Evolutionary conservation across 2,113 vertebrate genomes (phyloP).

Genomic region (Puma concolor): DNA sequence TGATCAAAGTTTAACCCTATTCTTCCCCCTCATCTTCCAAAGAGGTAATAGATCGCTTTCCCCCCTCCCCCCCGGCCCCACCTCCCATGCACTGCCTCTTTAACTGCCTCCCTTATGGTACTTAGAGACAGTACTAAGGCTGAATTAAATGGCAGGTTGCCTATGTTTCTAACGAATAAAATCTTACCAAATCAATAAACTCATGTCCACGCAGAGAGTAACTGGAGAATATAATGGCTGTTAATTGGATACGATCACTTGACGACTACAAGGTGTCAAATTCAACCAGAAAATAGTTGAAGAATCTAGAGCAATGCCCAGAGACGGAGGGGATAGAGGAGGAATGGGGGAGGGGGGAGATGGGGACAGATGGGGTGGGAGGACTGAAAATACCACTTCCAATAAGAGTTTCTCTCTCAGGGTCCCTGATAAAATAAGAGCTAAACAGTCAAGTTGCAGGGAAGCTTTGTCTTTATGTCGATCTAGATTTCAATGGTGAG

Average conservation of each 20-base stretch:
- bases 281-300: slow-evolving; percentile 49
- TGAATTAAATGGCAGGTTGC: slow-evolving; percentile 71
- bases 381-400: not conserved
- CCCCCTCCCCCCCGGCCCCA: not conserved
- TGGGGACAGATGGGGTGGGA: not conserved
- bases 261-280: slow-evolving; percentile 26
- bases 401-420: not conserved
- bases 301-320: slow-evolving; percentile 4
- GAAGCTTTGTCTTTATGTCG: not conserved
- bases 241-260: slow-evolving; percentile 64
- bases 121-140: slow-evolving; percentile 56
- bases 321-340: not conserved
- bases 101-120: slow-evolving; percentile 65
- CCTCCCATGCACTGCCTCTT: slow-evolving; percentile 18
- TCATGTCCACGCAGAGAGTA: slow-evolving; percentile 69
- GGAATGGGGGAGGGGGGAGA: not conserved
- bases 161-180: slow-evolving; percentile 77
- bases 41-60: not conserved
- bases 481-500: not conserved
- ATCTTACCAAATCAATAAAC: slow-evolving; percentile 74
- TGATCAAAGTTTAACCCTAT: slow-evolving; percentile 72
- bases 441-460: not conserved
- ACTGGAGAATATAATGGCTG: slow-evolving; percentile 68
- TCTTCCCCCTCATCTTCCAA: slow-evolving; percentile 69
- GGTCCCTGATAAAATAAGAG: not conserved